Evolutionary conservation across 1,140 invertebrate species (phyloP), one percentile per base, ranked within the genome.

Genomic region (Drosophila truncata): DNA sequence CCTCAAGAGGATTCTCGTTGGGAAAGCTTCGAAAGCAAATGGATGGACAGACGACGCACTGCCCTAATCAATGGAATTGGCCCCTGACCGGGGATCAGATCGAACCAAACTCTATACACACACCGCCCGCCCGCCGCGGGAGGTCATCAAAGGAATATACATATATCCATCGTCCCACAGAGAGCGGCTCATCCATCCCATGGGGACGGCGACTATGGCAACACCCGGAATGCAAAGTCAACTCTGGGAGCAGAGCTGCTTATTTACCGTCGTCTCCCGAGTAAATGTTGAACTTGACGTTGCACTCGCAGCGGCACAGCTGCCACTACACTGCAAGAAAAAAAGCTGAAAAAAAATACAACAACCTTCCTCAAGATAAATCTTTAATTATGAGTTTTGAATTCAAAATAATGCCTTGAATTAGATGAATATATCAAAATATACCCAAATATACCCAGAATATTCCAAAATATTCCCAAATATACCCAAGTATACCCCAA

Each of bases 201-300:
- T 18, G 50, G 50, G 50, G 50, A 6, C 27, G 4, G 49, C 11
- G 49, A 18, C 49, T 33, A 50, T 50, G 49, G 49, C n/a, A 50
- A 41, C 33, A 42, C 23, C 54, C 74, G 50, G 57, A 76, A 79
- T 77, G 78, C 77, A 80, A 66, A 67, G 79, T 79, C 80, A 78
- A 78, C 46, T 46, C 54, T 37, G 46, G 61, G 46, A 66, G 54
- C 54, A 27, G 46, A 66, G 59, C 54, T 50, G 52, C 55, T 65
- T 77, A 65, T 73, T 73, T 62, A 37, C 58, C 46, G 67, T 35
- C 50, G 62, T 35, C 50, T 35, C 31, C 20, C 14, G 27, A 60
- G 27, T 47, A 13, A 23, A 62, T 63, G 63, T 66, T 66, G 59
- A 20, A 64, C 64, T 64, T 35, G 31, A 35, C 20, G 55, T 65